Conservation (phyloP, 2,113 vertebrate genomes). For the Phodopus roborovskii region DNA sequence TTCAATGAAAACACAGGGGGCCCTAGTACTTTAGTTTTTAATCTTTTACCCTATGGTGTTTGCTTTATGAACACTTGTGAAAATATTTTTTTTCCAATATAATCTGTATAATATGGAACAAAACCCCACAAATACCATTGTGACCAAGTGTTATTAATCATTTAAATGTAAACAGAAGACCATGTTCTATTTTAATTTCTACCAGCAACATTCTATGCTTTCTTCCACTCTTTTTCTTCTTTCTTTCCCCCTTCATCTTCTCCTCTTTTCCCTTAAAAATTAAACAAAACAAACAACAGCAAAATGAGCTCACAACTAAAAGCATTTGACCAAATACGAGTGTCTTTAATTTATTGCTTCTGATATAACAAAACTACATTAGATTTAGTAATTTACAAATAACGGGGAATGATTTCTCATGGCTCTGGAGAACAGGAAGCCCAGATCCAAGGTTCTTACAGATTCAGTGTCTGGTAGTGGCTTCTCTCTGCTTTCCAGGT, state of each 20-base stretch:
- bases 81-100: not conserved
- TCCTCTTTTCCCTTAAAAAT: not conserved
- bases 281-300: not conserved
- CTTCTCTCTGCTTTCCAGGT: no score
- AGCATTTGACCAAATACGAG: slow-evolving; percentile 2
- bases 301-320: not conserved
- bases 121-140: not conserved
- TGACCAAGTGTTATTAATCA: not conserved
- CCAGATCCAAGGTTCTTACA: not conserved
- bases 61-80: not conserved
- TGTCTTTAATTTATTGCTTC: not conserved
- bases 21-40: not conserved
- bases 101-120: not conserved
- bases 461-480: not conserved
- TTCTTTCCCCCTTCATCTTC: fast-evolving
- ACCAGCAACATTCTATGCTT: not conserved
- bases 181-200: not conserved
- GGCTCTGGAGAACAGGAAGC: not conserved
- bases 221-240: not conserved
- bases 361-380: not conserved
- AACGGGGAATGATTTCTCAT: not conserved
- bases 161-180: not conserved
- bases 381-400: not conserved
- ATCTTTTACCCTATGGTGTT: not conserved
- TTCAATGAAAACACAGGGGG: slow-evolving; percentile 17